Evolutionary conservation across 1,140 invertebrate genomes (phyloP).

Genomic region (Hirudo medicinalis): DNA sequence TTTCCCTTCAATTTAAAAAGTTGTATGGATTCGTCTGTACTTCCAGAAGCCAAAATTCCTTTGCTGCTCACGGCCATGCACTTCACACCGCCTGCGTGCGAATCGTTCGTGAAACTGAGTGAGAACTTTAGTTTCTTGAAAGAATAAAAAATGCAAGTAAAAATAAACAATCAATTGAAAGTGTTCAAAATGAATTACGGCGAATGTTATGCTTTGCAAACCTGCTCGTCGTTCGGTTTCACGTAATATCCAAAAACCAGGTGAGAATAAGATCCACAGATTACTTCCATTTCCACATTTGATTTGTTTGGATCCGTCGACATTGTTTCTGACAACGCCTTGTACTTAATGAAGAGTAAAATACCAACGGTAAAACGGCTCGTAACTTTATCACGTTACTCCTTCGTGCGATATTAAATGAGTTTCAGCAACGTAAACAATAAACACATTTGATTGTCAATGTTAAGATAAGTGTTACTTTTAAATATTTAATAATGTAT

Average conservation of each 20-base stretch:
- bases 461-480: too few relatives aligned
- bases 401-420: too few relatives aligned
- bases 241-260: neutral
- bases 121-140: conserved; percentile 29
- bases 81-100: conserved; percentile 64
- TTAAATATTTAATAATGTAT: too few relatives aligned
- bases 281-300: neutral
- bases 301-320: neutral
- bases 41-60: conserved; percentile 64
- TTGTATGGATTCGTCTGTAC: conserved; percentile 74
- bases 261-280: neutral
- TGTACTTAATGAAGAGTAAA: too few relatives aligned
- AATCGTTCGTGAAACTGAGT: conserved; percentile 72
- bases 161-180: neutral
- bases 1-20: conserved; percentile 63
- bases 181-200: too few relatives aligned
- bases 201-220: neutral
- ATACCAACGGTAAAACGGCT: too few relatives aligned
- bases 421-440: too few relatives aligned
- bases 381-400: too few relatives aligned
- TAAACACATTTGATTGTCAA: too few relatives aligned
- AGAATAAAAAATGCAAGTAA: conserved; percentile 12
- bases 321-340: too few relatives aligned
- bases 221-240: neutral
- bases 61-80: conserved; percentile 55